A percentile compares a stretch with the other conserved stretches of the same genome.
Conservation (phyloP, 2,888 invertebrate genomes). For the Parapristionchus giblindavisi region DNA sequence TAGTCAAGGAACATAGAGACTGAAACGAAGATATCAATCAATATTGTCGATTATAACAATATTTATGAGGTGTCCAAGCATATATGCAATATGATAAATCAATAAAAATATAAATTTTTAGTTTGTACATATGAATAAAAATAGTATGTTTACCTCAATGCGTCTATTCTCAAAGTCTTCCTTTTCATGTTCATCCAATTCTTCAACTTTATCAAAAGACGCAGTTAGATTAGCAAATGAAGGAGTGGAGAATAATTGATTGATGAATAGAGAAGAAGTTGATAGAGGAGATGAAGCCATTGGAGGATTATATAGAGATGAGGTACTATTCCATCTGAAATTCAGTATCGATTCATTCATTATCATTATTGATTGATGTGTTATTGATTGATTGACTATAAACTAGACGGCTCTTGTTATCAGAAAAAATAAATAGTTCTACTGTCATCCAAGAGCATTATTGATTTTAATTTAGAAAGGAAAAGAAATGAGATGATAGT, state of each 20-base stretch:
- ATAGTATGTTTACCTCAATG: constrained; percentile 21
- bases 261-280: constrained; percentile 51
- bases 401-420: no score
- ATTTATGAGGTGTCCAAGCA: no score
- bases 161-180: constrained; percentile 35
- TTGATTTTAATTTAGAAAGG: no score
- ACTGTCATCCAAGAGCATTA: no score
- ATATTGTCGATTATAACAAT: no score
- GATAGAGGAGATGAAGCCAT: constrained; percentile 40
- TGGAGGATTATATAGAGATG: constrained; percentile 17
- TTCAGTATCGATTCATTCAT: no score
- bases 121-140: neutral
- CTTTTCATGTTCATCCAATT: constrained; percentile 30
- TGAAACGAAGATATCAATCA: constrained; percentile 3
- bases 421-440: no score
- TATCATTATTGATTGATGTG: neutral
- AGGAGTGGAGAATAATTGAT: constrained; percentile 54
- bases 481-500: neutral
- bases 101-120: no score
- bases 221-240: constrained; percentile 50
- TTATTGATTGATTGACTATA: constrained; percentile 43
- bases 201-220: constrained; percentile 7
- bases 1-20: neutral
- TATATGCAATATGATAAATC: no score
- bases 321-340: constrained; percentile 27